Base-by-base conservation (phyloP, 2,888 invertebrate species). In the Clanis bilineata region DNA sequence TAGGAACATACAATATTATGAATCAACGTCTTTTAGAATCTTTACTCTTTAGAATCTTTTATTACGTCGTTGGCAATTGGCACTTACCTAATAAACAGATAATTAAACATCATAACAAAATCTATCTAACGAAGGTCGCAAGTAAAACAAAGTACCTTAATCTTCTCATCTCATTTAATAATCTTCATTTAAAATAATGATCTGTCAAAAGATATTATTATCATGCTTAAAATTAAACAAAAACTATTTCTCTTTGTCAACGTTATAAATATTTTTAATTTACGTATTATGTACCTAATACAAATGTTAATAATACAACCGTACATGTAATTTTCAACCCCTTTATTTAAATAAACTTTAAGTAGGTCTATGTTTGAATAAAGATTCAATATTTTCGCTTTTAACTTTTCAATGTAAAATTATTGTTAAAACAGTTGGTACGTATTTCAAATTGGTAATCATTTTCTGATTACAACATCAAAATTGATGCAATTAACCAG, bases 261-360 rank as follows among this genome's bases (percentile, higher is more conserved):
- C 47, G 15, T 28, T 51, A 28, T 28, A 28, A 51, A 51, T 18
- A 15, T 51, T 32, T 25, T 3, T 15, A 47, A 25, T 15, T 12
- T 28, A 51, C 9, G 3, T n/a, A 18, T 9, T 28, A 32, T 32
- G 10, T 36, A 25, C 6, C 1, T 47, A 47, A 47, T 47, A 47
- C 45, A 51, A 28, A 18, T n/a, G n/a, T n/a, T n/a, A n/a, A n/a
- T n/a, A n/a, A 22, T 51, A 51, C 51, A 51, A 51, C 51, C 32
- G 21, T 32, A 51, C 25, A 51, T 18, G 9, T 51, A 1, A 32
- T 28, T 32, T 18, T 51, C 9, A 28, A 3, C 3, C 12, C 2
- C 22, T 23, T 12, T 45, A 23, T 45, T 45, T 22, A 22, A 23
- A 45, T 12, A 12, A 23, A 23, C 10, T 32, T 3, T 7, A 7